Base-by-base conservation (phyloP, 2,797 vertebrate genomes). In the Gambusia yucatana region DNA sequence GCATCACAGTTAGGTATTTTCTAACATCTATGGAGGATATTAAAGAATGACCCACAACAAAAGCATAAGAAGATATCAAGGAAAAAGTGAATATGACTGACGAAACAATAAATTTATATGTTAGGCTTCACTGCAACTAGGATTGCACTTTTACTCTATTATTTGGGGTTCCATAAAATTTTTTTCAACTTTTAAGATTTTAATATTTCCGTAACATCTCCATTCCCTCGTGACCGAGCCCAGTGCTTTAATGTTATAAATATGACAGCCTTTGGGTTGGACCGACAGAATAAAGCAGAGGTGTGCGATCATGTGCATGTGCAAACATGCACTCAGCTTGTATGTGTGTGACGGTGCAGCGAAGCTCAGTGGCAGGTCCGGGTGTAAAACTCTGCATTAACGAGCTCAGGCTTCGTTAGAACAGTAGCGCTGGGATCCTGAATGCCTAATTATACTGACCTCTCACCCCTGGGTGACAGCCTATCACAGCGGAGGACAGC, bases 401-500 rank as follows among this genome's bases (percentile, higher is more conserved):
- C 93, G 93, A 95, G 94, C 94, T 93, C 86, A 83, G 85, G 82
- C 90, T 91, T 94, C 91, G 89, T 94, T 93, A 92, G 90, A 89
- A 92, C 93, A 90, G 83, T 72, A 43, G 83, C 77, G 33, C 85
- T 48, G 87, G 84, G 88, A 91, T 92, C 89, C 91, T 86, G 91
- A 89, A 93, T 93, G 92, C 77, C 84, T 95, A 95, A 95, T 95
- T 94, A 92, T 79, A 70, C 74, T 91, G 92, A 95, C 93, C 93
- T 78, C 80, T 93, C 72, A 91, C 91, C 93, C 87, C 82, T 11
- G 86, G 93, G 93, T 94, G 93, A 95, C 93, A 94, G 94, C 93
- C 93, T 94, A 95, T 94, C 94, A 94, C 91, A 93, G 93, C n/a
- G 86, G 87, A 92, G 94, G 93, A 95, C 93, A 95, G 92, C 92